These are phyloP conservation scores for Leptopilina boulardi DNA, from an alignment of 1,140 invertebrate genomes.

Conservation along the genomic window DNA sequence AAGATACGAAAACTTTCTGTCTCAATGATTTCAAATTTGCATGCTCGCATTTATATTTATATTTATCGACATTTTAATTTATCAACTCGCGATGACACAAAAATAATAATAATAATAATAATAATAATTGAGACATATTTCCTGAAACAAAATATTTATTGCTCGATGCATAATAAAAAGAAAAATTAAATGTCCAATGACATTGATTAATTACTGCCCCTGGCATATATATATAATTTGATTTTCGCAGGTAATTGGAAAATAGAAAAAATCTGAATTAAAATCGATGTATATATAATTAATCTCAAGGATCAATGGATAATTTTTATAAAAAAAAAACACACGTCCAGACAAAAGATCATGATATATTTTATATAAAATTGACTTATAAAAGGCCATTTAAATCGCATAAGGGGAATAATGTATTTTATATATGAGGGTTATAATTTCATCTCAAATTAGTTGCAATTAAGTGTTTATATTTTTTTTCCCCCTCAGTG, in stretches of 20 bases:
- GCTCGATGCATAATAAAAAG: neutral
- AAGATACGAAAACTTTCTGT: constrained; percentile 31
- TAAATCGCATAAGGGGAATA: neutral
- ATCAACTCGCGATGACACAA: neutral
- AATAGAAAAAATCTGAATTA: constrained; percentile 20
- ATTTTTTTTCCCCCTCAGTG: neutral
- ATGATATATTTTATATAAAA: neutral
- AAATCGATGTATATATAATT: constrained; percentile 8
- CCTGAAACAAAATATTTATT: neutral
- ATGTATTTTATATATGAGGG: neutral
- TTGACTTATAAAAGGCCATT: constrained; percentile 12
- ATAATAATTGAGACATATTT: neutral
- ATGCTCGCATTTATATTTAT: neutral
- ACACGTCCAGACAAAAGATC: neutral
- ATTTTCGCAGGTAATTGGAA: constrained; percentile 15
- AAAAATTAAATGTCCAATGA: neutral
- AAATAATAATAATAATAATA: no score
- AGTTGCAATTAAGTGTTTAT: constrained; percentile 14
- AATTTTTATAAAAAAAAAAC: neutral
- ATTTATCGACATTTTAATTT: neutral
- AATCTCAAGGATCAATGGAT: constrained; percentile 22
- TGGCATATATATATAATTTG: neutral
- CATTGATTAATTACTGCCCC: neutral
- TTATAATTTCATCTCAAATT: neutral
- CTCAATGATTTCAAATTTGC: constrained; percentile 30